Conservation (phyloP, 2,888 invertebrate species). For the Hemicrepidius hirtus region DNA sequence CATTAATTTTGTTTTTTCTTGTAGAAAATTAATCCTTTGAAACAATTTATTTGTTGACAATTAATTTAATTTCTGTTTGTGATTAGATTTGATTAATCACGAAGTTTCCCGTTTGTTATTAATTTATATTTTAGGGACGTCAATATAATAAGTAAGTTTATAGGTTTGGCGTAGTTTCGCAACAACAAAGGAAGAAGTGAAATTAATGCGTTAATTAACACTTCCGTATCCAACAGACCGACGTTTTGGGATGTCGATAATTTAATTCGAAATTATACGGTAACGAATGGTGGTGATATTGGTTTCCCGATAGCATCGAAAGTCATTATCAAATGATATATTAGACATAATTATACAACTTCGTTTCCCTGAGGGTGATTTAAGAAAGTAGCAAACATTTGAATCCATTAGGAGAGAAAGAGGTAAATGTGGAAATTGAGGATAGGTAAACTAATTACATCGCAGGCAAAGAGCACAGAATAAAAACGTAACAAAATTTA, state of each 20-base stretch:
- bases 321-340: conserved; percentile 47
- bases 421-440: conserved; percentile 14
- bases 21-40: too few relatives aligned
- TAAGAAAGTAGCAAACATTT: conserved; percentile 36
- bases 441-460: conserved; percentile 27
- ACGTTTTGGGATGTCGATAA: conserved; percentile 34
- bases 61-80: background rate
- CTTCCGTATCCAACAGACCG: conserved; percentile 30
- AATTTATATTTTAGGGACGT: too few relatives aligned
- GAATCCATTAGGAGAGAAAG: conserved; percentile 22
- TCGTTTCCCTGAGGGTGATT: conserved; percentile 27
- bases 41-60: too few relatives aligned
- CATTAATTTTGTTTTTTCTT: too few relatives aligned
- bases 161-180: too few relatives aligned
- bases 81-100: background rate
- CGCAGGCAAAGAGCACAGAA: background rate
- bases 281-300: conserved; percentile 45
- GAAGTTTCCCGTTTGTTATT: background rate
- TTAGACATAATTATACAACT: conserved; percentile 41
- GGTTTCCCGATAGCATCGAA: conserved; percentile 44
- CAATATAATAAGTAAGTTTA: too few relatives aligned
- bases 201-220: conserved; percentile 34
- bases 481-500: background rate
- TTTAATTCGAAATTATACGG: conserved; percentile 41
- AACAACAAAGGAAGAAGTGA: background rate